Conservation (phyloP, 2,797 vertebrate genomes). For the Hippocampus kuda region DNA sequence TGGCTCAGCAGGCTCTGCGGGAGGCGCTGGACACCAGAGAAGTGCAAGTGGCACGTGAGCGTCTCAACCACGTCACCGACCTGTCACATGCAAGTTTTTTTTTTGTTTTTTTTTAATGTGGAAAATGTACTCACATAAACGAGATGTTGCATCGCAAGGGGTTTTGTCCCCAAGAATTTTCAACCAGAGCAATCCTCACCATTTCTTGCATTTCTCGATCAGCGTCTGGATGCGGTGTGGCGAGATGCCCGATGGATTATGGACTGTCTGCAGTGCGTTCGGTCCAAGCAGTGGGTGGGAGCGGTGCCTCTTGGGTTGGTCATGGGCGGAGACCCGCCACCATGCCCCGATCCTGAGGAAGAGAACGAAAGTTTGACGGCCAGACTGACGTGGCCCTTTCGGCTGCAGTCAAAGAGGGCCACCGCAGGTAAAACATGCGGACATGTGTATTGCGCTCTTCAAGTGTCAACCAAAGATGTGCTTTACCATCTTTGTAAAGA, state of each 20-base stretch:
- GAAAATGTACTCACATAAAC: not conserved
- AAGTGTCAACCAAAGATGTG: not conserved
- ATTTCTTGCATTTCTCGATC: slow-evolving; percentile 3
- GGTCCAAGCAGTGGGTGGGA: slow-evolving; percentile 63
- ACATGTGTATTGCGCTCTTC: too few relatives aligned
- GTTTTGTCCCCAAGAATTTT: too few relatives aligned
- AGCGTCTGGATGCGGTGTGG: slow-evolving; percentile 65
- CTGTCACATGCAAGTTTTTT: slow-evolving; percentile 50
- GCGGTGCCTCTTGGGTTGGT: slow-evolving; percentile 64
- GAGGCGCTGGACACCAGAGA: slow-evolving; percentile 69
- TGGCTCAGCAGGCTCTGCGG: slow-evolving; percentile 67
- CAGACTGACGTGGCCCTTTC: slow-evolving; percentile 45
- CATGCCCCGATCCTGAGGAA: slow-evolving; percentile 47
- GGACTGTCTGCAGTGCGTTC: slow-evolving; percentile 69
- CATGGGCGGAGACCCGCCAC: slow-evolving; percentile 61
- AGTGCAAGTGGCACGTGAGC: slow-evolving; percentile 59
- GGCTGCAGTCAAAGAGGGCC: slow-evolving; percentile 34
- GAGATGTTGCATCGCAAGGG: too few relatives aligned
- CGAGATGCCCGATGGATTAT: slow-evolving; percentile 68
- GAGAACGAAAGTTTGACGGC: slow-evolving; percentile 42
- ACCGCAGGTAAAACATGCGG: slow-evolving; percentile 35
- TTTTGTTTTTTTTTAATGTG: not conserved
- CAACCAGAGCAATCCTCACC: not conserved
- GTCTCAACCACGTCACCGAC: slow-evolving; percentile 54
- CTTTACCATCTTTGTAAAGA: too few relatives aligned